Evolutionary conservation across 2,113 vertebrate species (phyloP).

Genomic region (Tyto alba): DNA sequence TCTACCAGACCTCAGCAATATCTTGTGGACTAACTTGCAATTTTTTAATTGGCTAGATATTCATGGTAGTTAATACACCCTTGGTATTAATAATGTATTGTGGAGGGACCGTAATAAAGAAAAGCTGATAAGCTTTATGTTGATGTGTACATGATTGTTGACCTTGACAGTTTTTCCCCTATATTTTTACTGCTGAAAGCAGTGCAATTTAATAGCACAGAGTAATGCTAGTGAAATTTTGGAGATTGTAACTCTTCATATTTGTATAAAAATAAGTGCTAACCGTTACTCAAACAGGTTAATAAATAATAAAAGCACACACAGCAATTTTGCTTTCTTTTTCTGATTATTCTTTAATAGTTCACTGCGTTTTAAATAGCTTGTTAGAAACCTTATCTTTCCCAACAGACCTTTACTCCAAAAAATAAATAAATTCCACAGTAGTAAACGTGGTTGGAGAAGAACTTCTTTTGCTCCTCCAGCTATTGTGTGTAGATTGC

Average conservation of each 20-base stretch:
- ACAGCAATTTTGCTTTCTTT: not conserved
- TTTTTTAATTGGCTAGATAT: not conserved
- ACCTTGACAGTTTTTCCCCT: not conserved
- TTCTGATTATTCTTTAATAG: not conserved
- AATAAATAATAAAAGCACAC: not conserved
- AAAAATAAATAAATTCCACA: not conserved
- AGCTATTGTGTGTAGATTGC: not conserved
- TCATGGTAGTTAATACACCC: not conserved
- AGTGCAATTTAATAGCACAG: not conserved
- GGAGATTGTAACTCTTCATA: not conserved
- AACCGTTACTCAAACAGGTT: not conserved
- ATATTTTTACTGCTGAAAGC: not conserved
- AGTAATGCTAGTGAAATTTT: not conserved
- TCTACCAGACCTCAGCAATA: not conserved
- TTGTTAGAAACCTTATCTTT: not conserved
- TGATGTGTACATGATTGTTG: not conserved
- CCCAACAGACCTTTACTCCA: not conserved
- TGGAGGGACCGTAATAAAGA: not conserved
- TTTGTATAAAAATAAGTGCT: not conserved
- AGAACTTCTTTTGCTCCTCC: not conserved
- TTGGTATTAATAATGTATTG: not conserved
- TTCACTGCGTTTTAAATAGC: not conserved
- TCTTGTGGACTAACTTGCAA: not conserved
- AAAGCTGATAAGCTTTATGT: not conserved
- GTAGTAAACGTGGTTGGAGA: not conserved